phyloP scores from a whole-genome alignment of 2,113 vertebrate species.

The Leucosticte australis region DNA sequence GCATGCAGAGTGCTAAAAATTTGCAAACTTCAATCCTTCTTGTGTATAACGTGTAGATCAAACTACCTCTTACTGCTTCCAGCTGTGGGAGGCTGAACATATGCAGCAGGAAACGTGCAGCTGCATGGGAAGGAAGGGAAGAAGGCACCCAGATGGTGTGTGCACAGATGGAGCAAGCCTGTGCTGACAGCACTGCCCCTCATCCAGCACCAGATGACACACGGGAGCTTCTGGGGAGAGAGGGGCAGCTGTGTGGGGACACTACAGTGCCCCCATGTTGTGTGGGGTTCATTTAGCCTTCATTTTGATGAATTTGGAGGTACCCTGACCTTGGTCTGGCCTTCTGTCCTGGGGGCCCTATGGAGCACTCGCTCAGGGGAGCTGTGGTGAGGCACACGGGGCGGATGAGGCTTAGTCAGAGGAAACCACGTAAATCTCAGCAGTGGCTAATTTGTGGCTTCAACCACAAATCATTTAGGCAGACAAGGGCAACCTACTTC shows the following conservation, averaged over 20 bases:
- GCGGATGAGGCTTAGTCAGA: neutral
- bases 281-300: neutral
- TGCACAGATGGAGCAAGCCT: neutral
- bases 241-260: neutral
- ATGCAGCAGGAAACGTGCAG: neutral
- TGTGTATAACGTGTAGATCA: neutral
- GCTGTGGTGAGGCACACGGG: neutral
- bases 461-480: neutral
- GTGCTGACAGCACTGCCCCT: neutral
- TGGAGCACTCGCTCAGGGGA: neutral
- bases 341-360: fast-evolving
- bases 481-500: neutral
- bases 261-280: neutral
- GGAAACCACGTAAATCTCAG: neutral
- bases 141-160: neutral
- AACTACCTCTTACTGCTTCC: conserved; percentile 23
- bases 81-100: conserved; percentile 27
- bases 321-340: neutral
- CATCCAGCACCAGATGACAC: neutral
- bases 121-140: neutral
- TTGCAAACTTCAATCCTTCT: neutral
- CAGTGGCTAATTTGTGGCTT: neutral
- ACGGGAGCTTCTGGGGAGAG: neutral
- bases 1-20: neutral
- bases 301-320: neutral